Evolutionary conservation across 2,797 vertebrate species (phyloP), one percentile per base, ranked within the genome.

Genomic region (Sebastes taczanowskii): DNA sequence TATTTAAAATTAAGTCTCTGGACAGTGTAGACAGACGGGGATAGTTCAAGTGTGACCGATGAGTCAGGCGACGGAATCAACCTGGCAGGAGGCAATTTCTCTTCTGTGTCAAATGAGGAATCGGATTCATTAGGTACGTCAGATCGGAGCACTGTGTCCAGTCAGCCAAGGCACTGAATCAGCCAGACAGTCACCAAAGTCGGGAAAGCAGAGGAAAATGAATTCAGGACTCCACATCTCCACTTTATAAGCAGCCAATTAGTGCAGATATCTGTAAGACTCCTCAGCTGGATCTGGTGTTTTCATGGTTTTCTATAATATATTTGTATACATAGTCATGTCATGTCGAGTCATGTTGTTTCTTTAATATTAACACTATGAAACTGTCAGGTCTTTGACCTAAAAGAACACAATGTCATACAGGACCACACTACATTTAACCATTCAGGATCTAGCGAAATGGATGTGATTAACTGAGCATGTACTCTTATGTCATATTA

Each of bases 61-160:
- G 67, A 87, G 63, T 66, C 53, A 53, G 49, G 22, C 30, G 29
- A 55, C 10, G 3, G 64, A 80, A 67, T 77, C 71, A 77, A 53
- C 70, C 62, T 71, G 78, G 63, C 80, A 85, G 78, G 23, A 3
- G 5, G 55, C 63, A 30, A 79, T 88, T 87, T 77, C 38, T 85
- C 71, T 71, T 81, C 71, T 61, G 46, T 82, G 27, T 85, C 38
- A 62, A 55, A 77, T 71, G 56, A 76, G 60, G 69, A 71, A 56
- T 83, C 64, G 27, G 53, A 86, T 59, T 90, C 71, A 85, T 90
- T 87, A 66, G 68, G 38, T 55, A 4, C 81, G 82, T 89, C 79
- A 77, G 77, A 82, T 7, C 18, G 10, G 34, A 68, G 72, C 5
- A 53, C 64, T 30, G 78, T 32, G 52, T 46, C 59, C 64, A 20